A percentile compares a stretch with the other conserved stretches of the same genome.
Evolutionary conservation across 2,797 vertebrate genomes (phyloP).

Genomic region (Halcyon badia): DNA sequence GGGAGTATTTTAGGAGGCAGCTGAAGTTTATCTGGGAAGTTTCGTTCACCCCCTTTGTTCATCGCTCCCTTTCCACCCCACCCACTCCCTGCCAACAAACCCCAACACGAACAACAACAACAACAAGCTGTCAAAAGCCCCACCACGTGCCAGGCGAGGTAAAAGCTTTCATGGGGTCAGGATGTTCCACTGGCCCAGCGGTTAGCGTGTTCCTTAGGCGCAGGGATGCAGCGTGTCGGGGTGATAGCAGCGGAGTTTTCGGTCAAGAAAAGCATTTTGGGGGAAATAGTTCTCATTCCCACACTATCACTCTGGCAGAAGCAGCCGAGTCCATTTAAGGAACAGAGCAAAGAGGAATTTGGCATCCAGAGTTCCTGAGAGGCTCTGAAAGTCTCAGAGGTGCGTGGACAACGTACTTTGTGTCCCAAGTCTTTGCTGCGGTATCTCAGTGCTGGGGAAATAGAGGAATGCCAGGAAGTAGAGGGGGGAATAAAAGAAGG

Average conservation of each 20-base stretch:
- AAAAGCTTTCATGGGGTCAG: neutral
- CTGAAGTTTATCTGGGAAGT: neutral
- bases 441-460: neutral
- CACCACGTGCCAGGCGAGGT: fast-evolving
- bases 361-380: neutral
- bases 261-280: neutral
- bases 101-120: neutral
- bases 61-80: neutral
- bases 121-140: neutral
- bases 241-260: neutral
- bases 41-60: neutral
- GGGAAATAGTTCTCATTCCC: conserved; percentile 54
- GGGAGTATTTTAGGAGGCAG: neutral
- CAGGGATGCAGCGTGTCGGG: fast-evolving
- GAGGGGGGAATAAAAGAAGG: neutral
- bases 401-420: neutral
- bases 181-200: neutral
- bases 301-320: conserved; percentile 2
- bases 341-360: conserved; percentile 45
- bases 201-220: neutral
- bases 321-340: conserved; percentile 55
- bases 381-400: conserved; percentile 21
- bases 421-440: neutral
- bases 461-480: neutral
- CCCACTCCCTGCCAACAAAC: neutral